phyloP scores from a whole-genome alignment of 2,797 vertebrate species.

The Vultur gryphus region DNA sequence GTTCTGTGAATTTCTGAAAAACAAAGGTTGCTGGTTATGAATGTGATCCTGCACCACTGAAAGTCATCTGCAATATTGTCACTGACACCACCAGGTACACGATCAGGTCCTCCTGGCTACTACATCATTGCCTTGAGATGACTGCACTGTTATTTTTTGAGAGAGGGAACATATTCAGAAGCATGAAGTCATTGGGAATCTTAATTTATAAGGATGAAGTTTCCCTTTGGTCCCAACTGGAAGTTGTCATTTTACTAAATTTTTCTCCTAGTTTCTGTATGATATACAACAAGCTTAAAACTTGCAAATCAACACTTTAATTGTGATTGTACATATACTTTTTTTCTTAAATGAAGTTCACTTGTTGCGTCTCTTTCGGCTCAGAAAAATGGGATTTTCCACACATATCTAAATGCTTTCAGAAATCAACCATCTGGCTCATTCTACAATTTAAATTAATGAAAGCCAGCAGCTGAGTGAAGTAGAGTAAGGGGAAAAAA shows the following conservation, averaged over 20 bases:
- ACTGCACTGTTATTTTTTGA: background rate
- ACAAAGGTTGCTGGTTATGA: background rate
- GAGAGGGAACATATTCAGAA: background rate
- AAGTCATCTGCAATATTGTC: background rate
- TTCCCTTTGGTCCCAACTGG: background rate
- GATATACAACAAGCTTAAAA: background rate
- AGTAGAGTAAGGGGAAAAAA: background rate
- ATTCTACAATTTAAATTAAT: background rate
- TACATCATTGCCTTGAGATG: background rate
- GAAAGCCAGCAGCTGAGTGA: background rate
- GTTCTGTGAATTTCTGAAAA: background rate
- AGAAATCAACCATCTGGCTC: background rate
- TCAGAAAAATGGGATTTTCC: background rate
- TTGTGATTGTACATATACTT: background rate
- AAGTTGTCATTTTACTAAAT: background rate
- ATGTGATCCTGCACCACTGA: background rate
- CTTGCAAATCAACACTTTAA: background rate
- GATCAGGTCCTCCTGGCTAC: background rate
- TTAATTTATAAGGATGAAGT: background rate
- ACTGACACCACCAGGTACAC: background rate
- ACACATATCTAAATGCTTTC: background rate
- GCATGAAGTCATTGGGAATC: background rate
- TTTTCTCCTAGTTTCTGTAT: background rate
- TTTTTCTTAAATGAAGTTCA: background rate
- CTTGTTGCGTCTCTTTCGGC: background rate